These are phyloP conservation scores for Spisula subtruncata DNA, from an alignment of 2,888 invertebrate species.

Conservation along the genomic window DNA sequence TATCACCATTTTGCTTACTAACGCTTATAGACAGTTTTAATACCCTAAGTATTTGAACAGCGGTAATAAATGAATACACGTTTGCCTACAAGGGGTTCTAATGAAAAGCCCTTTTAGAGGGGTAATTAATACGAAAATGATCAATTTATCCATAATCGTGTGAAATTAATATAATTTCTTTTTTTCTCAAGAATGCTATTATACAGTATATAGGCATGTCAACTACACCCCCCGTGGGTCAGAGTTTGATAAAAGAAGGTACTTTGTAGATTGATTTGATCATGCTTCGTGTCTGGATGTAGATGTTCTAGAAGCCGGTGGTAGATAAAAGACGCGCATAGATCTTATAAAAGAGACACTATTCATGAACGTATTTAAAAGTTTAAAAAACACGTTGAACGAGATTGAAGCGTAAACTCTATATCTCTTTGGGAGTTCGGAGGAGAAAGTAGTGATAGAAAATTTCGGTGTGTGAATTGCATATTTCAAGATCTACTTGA, in stretches of 20 bases:
- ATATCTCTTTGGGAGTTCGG: too few species aligned
- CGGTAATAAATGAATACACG: not conserved
- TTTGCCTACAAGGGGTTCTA: not conserved
- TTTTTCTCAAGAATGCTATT: not conserved
- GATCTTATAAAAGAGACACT: too few species aligned
- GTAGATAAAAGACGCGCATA: too few species aligned
- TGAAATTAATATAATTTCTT: not conserved
- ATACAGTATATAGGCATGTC: not conserved
- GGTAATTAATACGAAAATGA: constrained; percentile 1
- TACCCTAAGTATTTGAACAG: not conserved
- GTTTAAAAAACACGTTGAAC: too few species aligned
- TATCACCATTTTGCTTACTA: too few species aligned
- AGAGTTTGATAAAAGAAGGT: not conserved
- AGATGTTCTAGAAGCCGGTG: too few species aligned
- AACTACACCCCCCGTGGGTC: not conserved
- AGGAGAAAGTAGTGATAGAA: too few species aligned
- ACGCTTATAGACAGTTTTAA: not conserved
- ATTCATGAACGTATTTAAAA: too few species aligned
- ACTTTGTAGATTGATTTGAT: not conserved
- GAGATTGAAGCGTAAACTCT: too few species aligned
- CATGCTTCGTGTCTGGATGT: too few species aligned
- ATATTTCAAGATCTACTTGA: too few species aligned
- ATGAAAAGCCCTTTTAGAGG: not conserved
- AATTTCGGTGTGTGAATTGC: too few species aligned
- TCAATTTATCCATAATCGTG: not conserved